Conservation (phyloP, 2,113 vertebrate species). For the Callipepla californica region DNA sequence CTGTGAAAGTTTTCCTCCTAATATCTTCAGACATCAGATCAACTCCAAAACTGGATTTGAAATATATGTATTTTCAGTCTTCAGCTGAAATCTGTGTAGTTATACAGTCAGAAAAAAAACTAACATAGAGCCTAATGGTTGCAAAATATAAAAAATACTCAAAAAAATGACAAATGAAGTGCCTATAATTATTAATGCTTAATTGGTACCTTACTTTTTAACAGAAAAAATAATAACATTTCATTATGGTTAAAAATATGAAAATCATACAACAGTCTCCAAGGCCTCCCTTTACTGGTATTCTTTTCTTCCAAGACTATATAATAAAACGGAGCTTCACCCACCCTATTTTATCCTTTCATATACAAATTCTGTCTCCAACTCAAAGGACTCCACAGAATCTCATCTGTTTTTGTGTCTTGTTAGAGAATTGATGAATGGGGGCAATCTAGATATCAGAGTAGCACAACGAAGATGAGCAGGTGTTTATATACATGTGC, state of each 20-base stretch:
- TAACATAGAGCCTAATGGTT: background rate
- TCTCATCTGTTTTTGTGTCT: background rate
- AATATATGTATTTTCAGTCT: background rate
- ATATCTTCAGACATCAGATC: background rate
- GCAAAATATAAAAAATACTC: background rate
- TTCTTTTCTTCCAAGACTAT: background rate
- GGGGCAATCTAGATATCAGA: background rate
- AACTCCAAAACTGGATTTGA: background rate
- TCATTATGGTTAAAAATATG: background rate
- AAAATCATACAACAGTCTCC: background rate
- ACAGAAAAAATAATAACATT: background rate
- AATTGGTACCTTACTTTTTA: background rate
- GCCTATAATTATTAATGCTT: background rate
- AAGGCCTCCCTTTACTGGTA: background rate
- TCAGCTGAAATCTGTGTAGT: background rate
- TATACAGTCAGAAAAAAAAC: background rate
- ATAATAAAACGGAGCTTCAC: background rate
- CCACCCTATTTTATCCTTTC: background rate
- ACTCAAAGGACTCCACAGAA: background rate
- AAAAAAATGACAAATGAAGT: background rate
- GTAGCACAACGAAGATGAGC: background rate
- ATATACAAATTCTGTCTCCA: background rate
- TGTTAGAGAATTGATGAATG: background rate
- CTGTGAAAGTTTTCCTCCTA: background rate
- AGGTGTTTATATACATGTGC: background rate